Base-by-base conservation (phyloP, 2,797 vertebrate genomes). In the Sebastes iracundus region DNA sequence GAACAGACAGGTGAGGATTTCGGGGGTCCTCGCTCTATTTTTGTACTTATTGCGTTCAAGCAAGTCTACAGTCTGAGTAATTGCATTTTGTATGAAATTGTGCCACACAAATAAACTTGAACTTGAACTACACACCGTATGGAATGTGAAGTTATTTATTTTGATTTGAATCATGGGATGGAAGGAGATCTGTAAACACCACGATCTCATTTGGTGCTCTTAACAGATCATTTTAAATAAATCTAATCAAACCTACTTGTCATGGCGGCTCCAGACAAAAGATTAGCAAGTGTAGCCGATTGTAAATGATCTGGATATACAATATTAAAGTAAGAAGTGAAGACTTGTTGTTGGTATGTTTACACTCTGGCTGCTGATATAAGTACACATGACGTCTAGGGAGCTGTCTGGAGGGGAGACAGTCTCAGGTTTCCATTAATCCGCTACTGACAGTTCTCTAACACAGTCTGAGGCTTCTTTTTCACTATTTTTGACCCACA, bases 401-500 rank as follows among this genome's bases (percentile, higher is more conserved):
- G 32, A 75, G 27, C 42, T 38, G 64, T 77, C 28, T 75, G 71
- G 32, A 74, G 23, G 9, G 2, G 27, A 27, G 53, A 27, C 27
- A 7, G 72, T 38, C 5, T 83, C 62, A 32, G 4, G 80, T 86
- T 86, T 85, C 59, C 16, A 62, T n/a, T 22, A 59, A 77, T 79
- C 4, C 22, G 14, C 2, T 9, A 46, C 35, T 83, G 60, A 78
- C 25, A 71, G 27, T 20, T 7, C 20, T 73, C 20, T 16, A 59
- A 64, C 27, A 72, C 64, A 70, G 46, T 38, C 18, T 78, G 61
- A 69, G 55, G 56, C 1, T 60, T 67, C 14, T 0, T 66, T 78
- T 72, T 52, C 4, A 67, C 27, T 61, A 35, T 66, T 65, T 63
- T 4, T 52, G 38, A 56, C 23, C 18, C 20, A 28, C 14, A n/a